A percentile compares a stretch with the other conserved stretches of the same genome.
Evolutionary conservation across 2,888 invertebrate species (phyloP).

Genomic region (Neoitamus cyanurus): DNA sequence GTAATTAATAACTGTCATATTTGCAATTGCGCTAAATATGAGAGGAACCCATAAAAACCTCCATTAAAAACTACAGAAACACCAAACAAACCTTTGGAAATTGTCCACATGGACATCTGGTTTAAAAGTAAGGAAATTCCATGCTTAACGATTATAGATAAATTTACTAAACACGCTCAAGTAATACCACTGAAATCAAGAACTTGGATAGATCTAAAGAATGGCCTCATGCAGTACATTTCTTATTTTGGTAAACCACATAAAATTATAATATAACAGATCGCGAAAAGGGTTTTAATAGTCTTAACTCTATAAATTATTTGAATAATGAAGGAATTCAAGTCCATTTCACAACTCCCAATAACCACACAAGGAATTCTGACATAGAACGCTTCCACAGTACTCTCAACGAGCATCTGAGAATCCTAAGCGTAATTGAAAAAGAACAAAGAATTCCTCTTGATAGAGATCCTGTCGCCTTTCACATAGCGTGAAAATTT

Average conservation of each 20-base stretch:
- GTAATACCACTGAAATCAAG: slow-evolving; percentile 12
- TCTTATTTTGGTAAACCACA: slow-evolving; percentile 46
- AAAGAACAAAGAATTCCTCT: not conserved
- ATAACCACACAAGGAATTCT: slow-evolving; percentile 28
- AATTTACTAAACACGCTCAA: slow-evolving; percentile 42
- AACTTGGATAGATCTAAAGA: slow-evolving; percentile 30
- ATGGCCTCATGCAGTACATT: slow-evolving; percentile 45
- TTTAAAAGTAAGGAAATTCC: slow-evolving; percentile 29
- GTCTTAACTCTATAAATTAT: not conserved
- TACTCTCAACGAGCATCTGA: slow-evolving; percentile 18
- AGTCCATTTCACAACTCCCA: slow-evolving; percentile 27
- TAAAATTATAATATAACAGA: slow-evolving; percentile 41
- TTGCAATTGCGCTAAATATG: slow-evolving; percentile 49
- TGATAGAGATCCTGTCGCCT: not conserved
- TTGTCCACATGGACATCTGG: slow-evolving; percentile 49
- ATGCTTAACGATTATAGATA: slow-evolving; percentile 32
- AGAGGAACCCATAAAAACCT: slow-evolving; percentile 50
- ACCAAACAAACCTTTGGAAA: slow-evolving; percentile 47
- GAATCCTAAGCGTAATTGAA: not conserved
- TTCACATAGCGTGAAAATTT: not conserved
- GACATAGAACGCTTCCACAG: slow-evolving; percentile 10
- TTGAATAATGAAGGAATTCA: slow-evolving; percentile 14
- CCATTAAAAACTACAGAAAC: slow-evolving; percentile 50
- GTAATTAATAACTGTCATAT: slow-evolving; percentile 50
- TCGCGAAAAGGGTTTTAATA: not conserved